Conservation (phyloP, 2,888 invertebrate species). For the Serripes groenlandicus region DNA sequence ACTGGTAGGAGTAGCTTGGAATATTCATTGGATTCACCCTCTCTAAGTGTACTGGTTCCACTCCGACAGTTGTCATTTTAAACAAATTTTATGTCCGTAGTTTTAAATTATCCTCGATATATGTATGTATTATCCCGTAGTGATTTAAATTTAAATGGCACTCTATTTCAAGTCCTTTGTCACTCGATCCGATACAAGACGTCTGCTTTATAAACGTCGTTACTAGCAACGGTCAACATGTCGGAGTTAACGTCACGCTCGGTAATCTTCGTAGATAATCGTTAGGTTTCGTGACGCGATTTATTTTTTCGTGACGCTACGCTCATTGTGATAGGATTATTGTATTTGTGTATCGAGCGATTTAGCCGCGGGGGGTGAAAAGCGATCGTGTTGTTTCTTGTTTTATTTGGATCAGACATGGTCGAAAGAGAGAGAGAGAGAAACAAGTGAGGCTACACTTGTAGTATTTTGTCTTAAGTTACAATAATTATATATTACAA, state of each 20-base stretch:
- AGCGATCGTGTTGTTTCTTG: too few relatives aligned
- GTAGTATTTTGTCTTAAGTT: too few relatives aligned
- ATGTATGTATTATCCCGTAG: not conserved
- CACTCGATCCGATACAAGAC: conserved; percentile 7
- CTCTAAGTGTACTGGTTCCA: conserved; percentile 72
- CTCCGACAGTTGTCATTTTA: conserved; percentile 83
- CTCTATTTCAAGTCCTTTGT: not conserved
- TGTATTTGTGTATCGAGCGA: too few relatives aligned
- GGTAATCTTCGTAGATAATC: too few relatives aligned
- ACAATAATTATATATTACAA: too few relatives aligned
- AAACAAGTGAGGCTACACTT: too few relatives aligned
- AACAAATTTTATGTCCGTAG: not conserved
- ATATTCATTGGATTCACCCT: conserved; percentile 78
- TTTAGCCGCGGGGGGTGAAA: too few relatives aligned
- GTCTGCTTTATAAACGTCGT: conserved; percentile 59
- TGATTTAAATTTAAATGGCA: not conserved
- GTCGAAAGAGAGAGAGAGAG: too few relatives aligned
- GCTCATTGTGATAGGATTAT: too few relatives aligned
- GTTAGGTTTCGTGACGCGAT: too few relatives aligned
- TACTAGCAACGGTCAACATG: conserved; percentile 73
- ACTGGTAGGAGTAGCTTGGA: conserved; percentile 83
- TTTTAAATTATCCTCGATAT: conserved; percentile 1
- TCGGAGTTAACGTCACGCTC: conserved; percentile 49
- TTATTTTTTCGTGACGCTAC: too few relatives aligned
- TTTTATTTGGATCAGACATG: too few relatives aligned